Conservation (phyloP, 2,797 vertebrate species). For the Channa striata region DNA sequence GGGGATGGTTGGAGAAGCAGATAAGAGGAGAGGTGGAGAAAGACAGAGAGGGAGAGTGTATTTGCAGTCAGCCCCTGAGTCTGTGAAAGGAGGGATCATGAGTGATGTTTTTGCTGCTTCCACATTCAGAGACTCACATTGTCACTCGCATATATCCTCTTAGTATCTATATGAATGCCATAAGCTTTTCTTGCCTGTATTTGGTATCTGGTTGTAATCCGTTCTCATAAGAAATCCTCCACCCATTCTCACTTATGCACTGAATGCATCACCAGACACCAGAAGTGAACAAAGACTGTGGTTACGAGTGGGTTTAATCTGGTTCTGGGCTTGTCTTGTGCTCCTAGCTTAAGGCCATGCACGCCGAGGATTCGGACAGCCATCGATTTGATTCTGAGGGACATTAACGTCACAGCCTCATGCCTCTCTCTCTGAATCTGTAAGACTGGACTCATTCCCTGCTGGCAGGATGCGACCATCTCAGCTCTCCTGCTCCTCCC, state of each 20-base stretch:
- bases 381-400: conserved; percentile 86
- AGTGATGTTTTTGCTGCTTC: conserved; percentile 75
- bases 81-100: conserved; percentile 76
- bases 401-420: conserved; percentile 85
- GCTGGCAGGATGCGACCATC: conserved; percentile 83
- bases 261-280: conserved; percentile 79
- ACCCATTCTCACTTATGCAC: conserved; percentile 71
- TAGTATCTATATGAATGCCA: conserved; percentile 75
- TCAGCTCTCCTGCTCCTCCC: conserved; percentile 55
- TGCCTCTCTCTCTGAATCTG: conserved; percentile 79
- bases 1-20: conserved; percentile 74
- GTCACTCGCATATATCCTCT: conserved; percentile 83
- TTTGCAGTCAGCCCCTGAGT: conserved; percentile 76
- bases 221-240: conserved; percentile 79
- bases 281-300: conserved; percentile 83
- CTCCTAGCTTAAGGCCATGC: conserved; percentile 82
- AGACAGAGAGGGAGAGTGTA: conserved; percentile 71
- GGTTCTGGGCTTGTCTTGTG: conserved; percentile 80
- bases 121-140: conserved; percentile 78
- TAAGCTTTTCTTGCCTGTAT: conserved; percentile 67
- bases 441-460: conserved; percentile 76
- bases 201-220: conserved; percentile 80
- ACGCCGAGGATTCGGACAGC: conserved; percentile 81
- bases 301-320: conserved; percentile 85
- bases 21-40: conserved; percentile 78